A percentile compares a stretch with the other conserved stretches of the same genome.
Evolutionary conservation across 2,797 vertebrate species (phyloP).

Genomic region (Scleropages formosus): DNA sequence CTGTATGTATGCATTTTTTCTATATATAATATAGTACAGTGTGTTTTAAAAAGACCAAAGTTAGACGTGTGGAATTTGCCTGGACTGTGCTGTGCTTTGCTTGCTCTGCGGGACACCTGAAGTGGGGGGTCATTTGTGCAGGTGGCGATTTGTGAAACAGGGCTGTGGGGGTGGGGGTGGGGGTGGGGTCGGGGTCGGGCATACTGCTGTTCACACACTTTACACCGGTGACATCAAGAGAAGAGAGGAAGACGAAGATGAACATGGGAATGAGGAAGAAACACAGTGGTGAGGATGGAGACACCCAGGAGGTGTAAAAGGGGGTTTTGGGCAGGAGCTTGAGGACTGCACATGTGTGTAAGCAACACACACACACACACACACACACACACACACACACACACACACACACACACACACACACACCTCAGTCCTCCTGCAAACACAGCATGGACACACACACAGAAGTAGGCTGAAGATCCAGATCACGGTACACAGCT

Average conservation of each 20-base stretch:
- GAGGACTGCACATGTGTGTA: too few relatives aligned
- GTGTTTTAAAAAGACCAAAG: slow-evolving; percentile 43
- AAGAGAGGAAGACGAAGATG: background rate
- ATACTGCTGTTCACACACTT: background rate
- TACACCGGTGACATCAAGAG: background rate
- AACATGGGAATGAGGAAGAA: background rate
- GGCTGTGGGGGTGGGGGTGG: background rate
- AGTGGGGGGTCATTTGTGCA: background rate
- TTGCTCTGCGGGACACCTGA: background rate
- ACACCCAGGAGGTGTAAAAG: background rate
- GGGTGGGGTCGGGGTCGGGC: background rate
- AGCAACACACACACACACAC: background rate
- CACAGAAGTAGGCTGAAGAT: background rate
- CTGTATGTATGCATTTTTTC: slow-evolving; percentile 34
- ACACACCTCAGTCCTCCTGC: background rate
- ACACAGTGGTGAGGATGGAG: background rate
- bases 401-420: background rate
- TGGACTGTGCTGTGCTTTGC: slow-evolving; percentile 44
- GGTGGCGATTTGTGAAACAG: too few relatives aligned
- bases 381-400: background rate
- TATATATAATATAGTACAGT: slow-evolving; percentile 55
- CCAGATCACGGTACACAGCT: background rate
- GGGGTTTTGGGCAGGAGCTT: too few relatives aligned
- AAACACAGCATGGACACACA: slow-evolving; percentile 1
- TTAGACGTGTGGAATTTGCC: slow-evolving; percentile 37